phyloP scores from a whole-genome alignment of 1,140 invertebrate genomes.

The Dendroctonus ponderosae region DNA sequence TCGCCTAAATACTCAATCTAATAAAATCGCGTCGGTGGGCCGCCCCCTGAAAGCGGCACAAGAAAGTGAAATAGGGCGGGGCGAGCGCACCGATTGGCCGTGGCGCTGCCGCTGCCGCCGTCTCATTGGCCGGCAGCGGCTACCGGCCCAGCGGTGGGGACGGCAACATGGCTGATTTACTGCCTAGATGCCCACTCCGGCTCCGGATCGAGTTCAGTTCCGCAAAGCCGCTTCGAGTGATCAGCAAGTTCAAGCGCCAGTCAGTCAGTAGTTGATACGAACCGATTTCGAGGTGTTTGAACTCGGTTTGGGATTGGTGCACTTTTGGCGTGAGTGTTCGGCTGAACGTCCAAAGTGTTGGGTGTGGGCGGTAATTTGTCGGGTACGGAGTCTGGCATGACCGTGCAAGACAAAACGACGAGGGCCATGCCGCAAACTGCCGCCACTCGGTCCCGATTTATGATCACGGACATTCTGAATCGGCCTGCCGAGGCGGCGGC shows the following conservation, averaged over 20 bases:
- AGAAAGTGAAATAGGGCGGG: conserved; percentile 38
- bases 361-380: conserved; percentile 46
- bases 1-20: conserved; percentile 49
- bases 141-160: conserved; percentile 36
- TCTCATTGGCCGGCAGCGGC: conserved; percentile 38
- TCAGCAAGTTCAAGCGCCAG: too few species aligned
- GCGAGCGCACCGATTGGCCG: conserved; percentile 38
- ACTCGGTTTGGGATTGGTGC: not conserved
- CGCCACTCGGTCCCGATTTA: conserved; percentile 66
- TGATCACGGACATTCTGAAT: conserved; percentile 76
- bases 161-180: conserved; percentile 51
- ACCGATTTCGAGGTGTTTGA: not conserved
- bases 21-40: conserved; percentile 47
- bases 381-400: conserved; percentile 51
- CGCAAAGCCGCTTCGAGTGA: too few species aligned
- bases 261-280: too few species aligned
- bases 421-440: conserved; percentile 51
- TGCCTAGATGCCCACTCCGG: conserved; percentile 15
- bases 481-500: conserved; percentile 42
- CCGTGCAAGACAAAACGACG: conserved; percentile 49
- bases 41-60: conserved; percentile 50
- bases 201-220: too few species aligned
- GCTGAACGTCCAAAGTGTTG: conserved; percentile 43
- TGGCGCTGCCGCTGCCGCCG: conserved; percentile 30
- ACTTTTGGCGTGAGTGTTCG: not conserved